Base-by-base conservation (phyloP, 2,113 vertebrate species). In the Seriola dumerili region DNA sequence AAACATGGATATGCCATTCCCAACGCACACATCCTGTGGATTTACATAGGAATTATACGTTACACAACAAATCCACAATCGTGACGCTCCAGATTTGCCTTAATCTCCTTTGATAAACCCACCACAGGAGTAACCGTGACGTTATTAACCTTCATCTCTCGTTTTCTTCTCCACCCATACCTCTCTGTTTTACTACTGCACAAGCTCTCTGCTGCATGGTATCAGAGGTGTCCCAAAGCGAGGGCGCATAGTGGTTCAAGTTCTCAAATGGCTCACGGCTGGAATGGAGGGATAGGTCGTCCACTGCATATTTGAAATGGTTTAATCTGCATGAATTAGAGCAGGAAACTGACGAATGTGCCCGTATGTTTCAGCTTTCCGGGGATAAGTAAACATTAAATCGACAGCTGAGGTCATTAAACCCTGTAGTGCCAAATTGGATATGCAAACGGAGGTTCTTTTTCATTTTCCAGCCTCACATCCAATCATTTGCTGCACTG, bases 31-130 rank as follows among this genome's bases (percentile, higher is more conserved):
- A 54, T 38, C 59, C 34, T 13, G 42, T 12, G 87, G 91, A 88
- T 92, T 90, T 86, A 72, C 50, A 52, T 55, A 23, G 85, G 85
- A 90, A 81, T 91, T 85, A 89, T 50, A 71, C 10, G 70, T 93
- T 93, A 92, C 83, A 91, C 91, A 93, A 94, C 90, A 91, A 79
- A 92, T 91, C 86, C 87, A 91, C 81, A 62, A 34, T 32, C 34
- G n/a, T 70, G 63, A 69, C 19, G 73, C 38, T 85, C 75, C 75
- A 85, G 90, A 81, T 91, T 84, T 85, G 77, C 78, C 87, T 76
- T 92, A 91, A 91, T 93, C 87, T 90, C 2, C n/a, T 76, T 19
- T 50, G 57, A 76, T 77, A 85, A 86, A 65, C 48, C 86, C 85
- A 84, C 77, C 75, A 69, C 70, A 74, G 62, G 65, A 70, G 64